Evolutionary conservation across 1,140 invertebrate species (phyloP).

Genomic region (Caerostris darwini): DNA sequence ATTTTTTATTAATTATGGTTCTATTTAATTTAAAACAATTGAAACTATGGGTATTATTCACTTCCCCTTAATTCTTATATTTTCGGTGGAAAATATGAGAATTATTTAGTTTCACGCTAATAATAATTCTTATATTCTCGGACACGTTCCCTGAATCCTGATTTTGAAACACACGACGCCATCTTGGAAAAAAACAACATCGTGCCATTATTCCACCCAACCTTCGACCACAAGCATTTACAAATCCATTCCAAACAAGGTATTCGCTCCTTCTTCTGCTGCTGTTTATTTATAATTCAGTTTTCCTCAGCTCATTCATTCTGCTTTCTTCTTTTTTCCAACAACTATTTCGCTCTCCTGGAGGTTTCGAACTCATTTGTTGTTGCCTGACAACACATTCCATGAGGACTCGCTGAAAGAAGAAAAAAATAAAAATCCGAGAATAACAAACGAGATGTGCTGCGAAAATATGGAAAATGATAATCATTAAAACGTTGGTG

Average conservation of each 20-base stretch:
- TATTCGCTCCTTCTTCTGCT: background rate
- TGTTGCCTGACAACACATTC: constrained; percentile 27
- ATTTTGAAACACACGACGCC: too few relatives aligned
- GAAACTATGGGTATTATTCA: too few relatives aligned
- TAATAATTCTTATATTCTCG: too few relatives aligned
- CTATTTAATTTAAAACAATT: too few relatives aligned
- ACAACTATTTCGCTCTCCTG: background rate
- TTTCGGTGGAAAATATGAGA: too few relatives aligned
- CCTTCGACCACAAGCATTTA: background rate
- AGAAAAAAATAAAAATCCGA: background rate
- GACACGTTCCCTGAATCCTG: too few relatives aligned
- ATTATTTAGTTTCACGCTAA: too few relatives aligned
- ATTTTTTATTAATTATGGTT: too few relatives aligned
- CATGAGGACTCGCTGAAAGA: background rate
- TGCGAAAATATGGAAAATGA: constrained; percentile 9
- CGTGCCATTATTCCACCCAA: background rate
- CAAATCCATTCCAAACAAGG: background rate
- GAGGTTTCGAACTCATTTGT: background rate
- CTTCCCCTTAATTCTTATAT: too few relatives aligned
- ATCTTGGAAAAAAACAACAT: background rate
- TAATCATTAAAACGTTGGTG: background rate
- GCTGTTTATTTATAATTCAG: background rate
- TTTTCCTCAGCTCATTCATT: constrained; percentile 15
- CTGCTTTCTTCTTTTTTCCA: background rate
- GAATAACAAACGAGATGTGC: background rate